Evolutionary conservation across 2,888 invertebrate genomes (phyloP).

Genomic region (Euproctis similis): DNA sequence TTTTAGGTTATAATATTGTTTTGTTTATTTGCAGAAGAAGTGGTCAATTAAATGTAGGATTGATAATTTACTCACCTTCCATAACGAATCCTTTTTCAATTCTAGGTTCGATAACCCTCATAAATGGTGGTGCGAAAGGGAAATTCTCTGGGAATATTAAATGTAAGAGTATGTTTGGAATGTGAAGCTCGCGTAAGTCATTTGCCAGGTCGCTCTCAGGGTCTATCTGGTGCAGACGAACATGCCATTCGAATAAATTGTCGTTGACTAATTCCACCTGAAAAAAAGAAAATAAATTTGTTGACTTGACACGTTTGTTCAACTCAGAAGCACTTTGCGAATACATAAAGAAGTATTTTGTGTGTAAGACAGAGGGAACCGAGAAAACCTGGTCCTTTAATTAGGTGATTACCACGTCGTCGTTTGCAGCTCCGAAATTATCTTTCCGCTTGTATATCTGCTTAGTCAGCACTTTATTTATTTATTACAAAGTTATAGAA

Average conservation of each 20-base stretch:
- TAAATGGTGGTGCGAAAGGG: conserved; percentile 92
- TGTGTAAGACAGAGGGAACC: no score
- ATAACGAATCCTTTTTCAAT: conserved; percentile 91
- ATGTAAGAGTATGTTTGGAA: conserved; percentile 85
- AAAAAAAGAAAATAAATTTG: conserved; percentile 1
- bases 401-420: no score
- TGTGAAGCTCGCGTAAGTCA: conserved; percentile 86
- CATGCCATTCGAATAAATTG: conserved; percentile 92
- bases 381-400: no score
- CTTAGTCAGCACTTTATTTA: no score
- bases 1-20: no score
- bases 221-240: conserved; percentile 86
- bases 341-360: no score
- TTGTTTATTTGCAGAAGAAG: no score
- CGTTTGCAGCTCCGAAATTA: no score
- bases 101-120: conserved; percentile 85
- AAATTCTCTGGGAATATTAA: conserved; percentile 91
- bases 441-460: no score
- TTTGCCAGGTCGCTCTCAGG: conserved; percentile 88
- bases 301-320: no score
- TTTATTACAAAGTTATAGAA: neutral
- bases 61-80: conserved; percentile 79
- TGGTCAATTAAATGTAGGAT: no score
- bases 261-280: conserved; percentile 89
- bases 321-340: no score